A percentile compares a stretch with the other conserved stretches of the same genome.
These are phyloP conservation scores for Chloropsis cyanopogon DNA, from an alignment of 2,113 vertebrate species.

Conservation along the genomic window DNA sequence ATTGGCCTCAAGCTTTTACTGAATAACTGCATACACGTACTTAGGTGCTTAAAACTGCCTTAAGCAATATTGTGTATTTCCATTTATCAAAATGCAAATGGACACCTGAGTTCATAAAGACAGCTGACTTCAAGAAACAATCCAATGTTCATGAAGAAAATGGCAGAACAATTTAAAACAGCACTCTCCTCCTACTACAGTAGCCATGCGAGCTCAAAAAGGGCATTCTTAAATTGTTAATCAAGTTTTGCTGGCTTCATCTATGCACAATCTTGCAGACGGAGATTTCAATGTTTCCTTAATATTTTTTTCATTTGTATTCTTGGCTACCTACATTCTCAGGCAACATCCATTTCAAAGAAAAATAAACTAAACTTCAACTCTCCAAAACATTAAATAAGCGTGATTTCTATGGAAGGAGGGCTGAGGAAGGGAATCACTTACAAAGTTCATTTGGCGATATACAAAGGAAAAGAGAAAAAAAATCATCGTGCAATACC, in stretches of 20 bases:
- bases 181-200: background rate
- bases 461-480: background rate
- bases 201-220: background rate
- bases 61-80: background rate
- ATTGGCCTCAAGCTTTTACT: background rate
- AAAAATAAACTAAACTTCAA: background rate
- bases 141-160: background rate
- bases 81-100: background rate
- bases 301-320: background rate
- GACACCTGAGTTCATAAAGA: background rate
- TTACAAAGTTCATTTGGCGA: conserved; percentile 1
- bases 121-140: background rate
- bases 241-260: background rate
- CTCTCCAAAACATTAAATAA: background rate
- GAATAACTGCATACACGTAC: background rate
- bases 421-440: background rate
- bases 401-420: background rate
- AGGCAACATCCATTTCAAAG: background rate
- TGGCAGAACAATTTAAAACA: background rate
- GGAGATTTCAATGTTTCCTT: background rate
- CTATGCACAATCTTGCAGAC: background rate
- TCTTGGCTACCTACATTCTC: background rate
- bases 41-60: background rate
- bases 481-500: background rate
- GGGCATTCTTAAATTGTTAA: background rate